Evolutionary conservation across 2,888 invertebrate genomes (phyloP).

Genomic region (Onthophagus sagittarius): DNA sequence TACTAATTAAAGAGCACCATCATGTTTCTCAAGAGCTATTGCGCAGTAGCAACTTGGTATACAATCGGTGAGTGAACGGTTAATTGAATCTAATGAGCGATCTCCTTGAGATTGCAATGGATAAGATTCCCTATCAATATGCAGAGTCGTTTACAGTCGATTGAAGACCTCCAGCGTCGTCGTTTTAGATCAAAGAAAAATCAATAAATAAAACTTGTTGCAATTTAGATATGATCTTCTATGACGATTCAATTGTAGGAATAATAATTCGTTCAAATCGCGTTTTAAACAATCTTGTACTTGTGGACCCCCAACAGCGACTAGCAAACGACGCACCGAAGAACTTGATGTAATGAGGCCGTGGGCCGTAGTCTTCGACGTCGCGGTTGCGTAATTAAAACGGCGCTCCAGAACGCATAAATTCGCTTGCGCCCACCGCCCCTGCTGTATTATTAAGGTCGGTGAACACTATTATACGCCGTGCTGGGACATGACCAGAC

Average conservation of each 20-base stretch:
- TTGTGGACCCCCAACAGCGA: background rate
- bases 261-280: no score
- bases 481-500: background rate
- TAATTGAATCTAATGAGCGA: background rate
- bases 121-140: background rate
- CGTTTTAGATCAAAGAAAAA: background rate
- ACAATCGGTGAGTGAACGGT: background rate
- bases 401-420: background rate
- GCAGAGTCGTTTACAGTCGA: background rate
- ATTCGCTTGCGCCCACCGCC: background rate
- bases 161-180: background rate
- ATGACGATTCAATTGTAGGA: no score
- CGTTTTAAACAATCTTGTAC: background rate
- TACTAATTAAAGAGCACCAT: background rate
- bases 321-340: background rate
- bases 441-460: background rate
- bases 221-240: background rate
- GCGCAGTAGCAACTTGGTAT: background rate
- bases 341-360: background rate
- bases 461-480: background rate
- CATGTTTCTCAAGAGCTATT: background rate
- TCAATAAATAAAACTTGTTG: background rate
- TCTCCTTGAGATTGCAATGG: background rate
- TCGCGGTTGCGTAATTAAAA: background rate
- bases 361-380: background rate